Base-by-base conservation (phyloP, 2,888 invertebrate species). In the Caenorhabditis auriculariae region DNA sequence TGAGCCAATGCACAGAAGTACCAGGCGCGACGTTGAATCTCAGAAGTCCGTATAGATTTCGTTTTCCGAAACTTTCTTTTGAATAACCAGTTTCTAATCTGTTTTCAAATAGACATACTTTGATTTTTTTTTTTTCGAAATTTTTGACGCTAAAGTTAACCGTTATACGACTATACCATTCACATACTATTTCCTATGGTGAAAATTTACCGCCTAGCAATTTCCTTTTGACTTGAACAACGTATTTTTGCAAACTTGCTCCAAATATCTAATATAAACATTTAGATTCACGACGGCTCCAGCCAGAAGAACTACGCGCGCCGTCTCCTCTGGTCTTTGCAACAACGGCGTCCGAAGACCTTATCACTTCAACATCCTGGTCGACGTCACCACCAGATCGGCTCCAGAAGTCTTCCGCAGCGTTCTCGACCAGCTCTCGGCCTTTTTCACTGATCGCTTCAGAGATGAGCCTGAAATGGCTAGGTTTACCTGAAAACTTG, bases 301-400 rank as follows among this genome's bases (percentile, higher is more conserved):
- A 2, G 51, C 60, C 45, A 46, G 54, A 26, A 45, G 76, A 50
- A 76, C 76, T 4, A 76, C 76, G 15, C 62, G 76, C 17, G 66
- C 76, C 7, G 50, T 76, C 23, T 50, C 55, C 29, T 55, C 67
- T 4, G 69, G 76, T 3, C 43, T 78, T 19, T 78, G 78, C 47
- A 66, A 63, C 24, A 77, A 78, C 49, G 77, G 77, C 35, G 63
- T 75, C 54, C 46, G 68, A 29, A 65, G 74, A 29, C 75, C 78
- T 1, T 74, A 70, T 48, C 69, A 77, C 28, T 44, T 78, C 47
- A 73, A 71, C 42, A 51, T 78, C 26, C 56, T 78, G 37, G 53
- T 77, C 43, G 78, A 78, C 46, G 43, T 75, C 27, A 76, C 76
- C 17, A 58, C 72, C 4, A 48, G 77, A 49, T 58, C 74, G 12